Percentiles rank a stretch among this genome's conserved stretches.
Conservation (phyloP, 2,113 vertebrate genomes). For the Sprattus sprattus region DNA sequence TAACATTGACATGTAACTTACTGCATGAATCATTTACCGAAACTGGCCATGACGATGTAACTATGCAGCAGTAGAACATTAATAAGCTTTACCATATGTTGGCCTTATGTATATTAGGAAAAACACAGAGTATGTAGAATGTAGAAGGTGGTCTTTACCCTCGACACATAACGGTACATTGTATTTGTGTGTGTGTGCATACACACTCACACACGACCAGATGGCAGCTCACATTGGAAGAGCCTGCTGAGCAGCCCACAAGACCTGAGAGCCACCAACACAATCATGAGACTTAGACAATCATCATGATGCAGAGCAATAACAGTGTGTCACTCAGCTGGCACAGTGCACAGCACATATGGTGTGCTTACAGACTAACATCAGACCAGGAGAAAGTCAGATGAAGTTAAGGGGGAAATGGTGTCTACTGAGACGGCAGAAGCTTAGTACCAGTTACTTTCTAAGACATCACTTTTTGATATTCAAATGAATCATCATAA, state of each 20-base stretch:
- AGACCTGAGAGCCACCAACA: background rate
- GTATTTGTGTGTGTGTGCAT: background rate
- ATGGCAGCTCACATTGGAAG: slow-evolving; percentile 1
- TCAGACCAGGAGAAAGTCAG: background rate
- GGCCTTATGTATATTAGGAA: background rate
- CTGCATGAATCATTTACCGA: background rate
- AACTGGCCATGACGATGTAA: no score
- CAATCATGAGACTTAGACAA: background rate
- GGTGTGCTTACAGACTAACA: background rate
- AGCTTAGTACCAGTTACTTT: no score
- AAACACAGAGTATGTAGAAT: background rate
- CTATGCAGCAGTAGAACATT: no score
- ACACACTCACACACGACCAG: background rate
- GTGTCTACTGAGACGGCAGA: background rate
- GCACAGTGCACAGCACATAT: background rate
- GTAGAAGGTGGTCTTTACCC: background rate
- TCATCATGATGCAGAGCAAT: background rate
- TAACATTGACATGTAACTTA: background rate
- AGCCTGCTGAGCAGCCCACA: background rate
- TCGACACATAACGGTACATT: background rate
- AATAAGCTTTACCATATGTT: background rate
- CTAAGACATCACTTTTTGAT: no score
- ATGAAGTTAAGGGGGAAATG: background rate
- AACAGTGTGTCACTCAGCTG: background rate
- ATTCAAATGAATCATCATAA: no score